Evolutionary conservation across 2,888 invertebrate species (phyloP).

Genomic region (Ariolimax columbianus): DNA sequence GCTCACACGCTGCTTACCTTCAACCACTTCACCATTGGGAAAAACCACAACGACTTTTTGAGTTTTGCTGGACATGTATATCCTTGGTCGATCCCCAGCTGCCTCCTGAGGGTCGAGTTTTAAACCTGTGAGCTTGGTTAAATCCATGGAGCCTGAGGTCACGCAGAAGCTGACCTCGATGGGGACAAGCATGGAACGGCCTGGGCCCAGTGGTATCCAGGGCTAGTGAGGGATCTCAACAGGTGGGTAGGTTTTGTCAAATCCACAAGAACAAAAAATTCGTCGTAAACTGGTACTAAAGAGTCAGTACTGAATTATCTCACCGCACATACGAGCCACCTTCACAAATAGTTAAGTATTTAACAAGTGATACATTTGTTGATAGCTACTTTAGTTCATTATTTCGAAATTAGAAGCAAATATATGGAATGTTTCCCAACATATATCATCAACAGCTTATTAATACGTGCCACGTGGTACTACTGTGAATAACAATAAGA

Average conservation of each 20-base stretch:
- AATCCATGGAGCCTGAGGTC: conserved; percentile 26
- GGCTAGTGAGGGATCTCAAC: too few relatives aligned
- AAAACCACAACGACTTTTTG: conserved; percentile 74
- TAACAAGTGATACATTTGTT: too few relatives aligned
- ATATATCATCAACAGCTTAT: too few relatives aligned
- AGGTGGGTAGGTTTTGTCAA: not conserved
- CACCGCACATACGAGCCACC: too few relatives aligned
- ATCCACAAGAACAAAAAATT: conserved; percentile 32
- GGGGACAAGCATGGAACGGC: conserved; percentile 26
- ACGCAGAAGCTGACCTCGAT: not conserved
- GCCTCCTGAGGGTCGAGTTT: conserved; percentile 6
- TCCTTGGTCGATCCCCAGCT: conserved; percentile 68
- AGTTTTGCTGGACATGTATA: conserved; percentile 74
- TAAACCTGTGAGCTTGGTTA: conserved; percentile 31
- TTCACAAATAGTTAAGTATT: too few relatives aligned
- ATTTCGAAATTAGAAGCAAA: too few relatives aligned
- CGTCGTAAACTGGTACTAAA: too few relatives aligned
- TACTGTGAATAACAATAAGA: too few relatives aligned
- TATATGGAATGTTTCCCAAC: too few relatives aligned
- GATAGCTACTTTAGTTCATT: too few relatives aligned
- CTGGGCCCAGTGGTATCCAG: not conserved
- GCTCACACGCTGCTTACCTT: conserved; percentile 63
- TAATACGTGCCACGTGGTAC: too few relatives aligned
- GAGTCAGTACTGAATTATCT: too few relatives aligned
- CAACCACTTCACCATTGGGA: conserved; percentile 73